Evolutionary conservation across 1,140 invertebrate species (phyloP).

Genomic region (Drosophila hydei): DNA sequence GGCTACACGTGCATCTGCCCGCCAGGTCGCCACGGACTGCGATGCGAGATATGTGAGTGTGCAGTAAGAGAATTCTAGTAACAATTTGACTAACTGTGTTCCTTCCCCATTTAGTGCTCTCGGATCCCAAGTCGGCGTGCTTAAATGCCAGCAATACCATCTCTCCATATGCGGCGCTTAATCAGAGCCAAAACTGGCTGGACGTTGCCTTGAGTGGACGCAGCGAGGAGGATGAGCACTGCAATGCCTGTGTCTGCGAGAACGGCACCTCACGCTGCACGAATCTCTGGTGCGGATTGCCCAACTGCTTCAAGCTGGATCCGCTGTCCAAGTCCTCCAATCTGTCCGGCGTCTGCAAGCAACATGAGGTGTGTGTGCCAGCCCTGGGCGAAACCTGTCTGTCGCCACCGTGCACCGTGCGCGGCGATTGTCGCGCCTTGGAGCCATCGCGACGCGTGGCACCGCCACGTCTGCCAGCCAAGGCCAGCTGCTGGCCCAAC

Average conservation of each 20-base stretch:
- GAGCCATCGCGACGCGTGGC: conserved; percentile 90
- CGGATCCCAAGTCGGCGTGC: conserved; percentile 79
- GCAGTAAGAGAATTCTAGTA: neutral
- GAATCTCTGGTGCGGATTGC: conserved; percentile 92
- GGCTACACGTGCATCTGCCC: conserved; percentile 93
- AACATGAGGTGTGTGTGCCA: conserved; percentile 88
- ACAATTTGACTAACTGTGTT: neutral
- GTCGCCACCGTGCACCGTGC: conserved; percentile 89
- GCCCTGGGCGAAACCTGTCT: conserved; percentile 90
- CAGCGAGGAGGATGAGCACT: conserved; percentile 89
- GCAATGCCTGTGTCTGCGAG: conserved; percentile 92
- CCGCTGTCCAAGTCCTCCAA: conserved; percentile 84
- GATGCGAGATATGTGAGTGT: conserved; percentile 86
- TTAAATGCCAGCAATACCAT: conserved; percentile 69
- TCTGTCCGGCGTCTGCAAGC: conserved; percentile 83
- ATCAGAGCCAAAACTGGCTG: conserved; percentile 68
- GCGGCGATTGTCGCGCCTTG: conserved; percentile 92
- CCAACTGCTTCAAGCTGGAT: conserved; percentile 89
- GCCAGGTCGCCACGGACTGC: conserved; percentile 88
- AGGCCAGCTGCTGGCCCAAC: conserved; percentile 92
- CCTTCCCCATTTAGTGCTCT: conserved; percentile 61
- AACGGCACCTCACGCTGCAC: conserved; percentile 91
- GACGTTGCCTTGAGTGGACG: conserved; percentile 59
- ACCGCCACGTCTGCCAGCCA: conserved; percentile 89
- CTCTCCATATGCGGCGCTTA: conserved; percentile 74